Conservation (phyloP, 2,888 invertebrate species). For the Thecocarcelia acutangulata region DNA sequence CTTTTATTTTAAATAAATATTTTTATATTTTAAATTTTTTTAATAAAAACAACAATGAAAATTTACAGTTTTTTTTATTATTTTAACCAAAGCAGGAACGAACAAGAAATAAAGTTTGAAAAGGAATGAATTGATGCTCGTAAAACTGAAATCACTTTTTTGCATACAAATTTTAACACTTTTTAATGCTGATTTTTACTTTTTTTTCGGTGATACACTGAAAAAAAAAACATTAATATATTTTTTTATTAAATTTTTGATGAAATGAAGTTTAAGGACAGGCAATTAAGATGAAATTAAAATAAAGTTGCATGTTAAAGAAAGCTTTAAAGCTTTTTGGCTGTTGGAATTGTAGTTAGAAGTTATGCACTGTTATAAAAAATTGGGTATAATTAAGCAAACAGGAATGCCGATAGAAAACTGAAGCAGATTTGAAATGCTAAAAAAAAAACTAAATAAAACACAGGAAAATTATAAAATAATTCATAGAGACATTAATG, state of each 20-base stretch:
- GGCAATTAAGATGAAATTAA: neutral
- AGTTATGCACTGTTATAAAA: conserved; percentile 42
- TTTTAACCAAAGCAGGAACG: no score
- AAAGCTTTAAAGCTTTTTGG: conserved; percentile 6
- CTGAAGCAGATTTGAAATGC: conserved; percentile 18
- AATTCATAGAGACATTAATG: conserved; percentile 18
- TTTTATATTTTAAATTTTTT: conserved; percentile 6
- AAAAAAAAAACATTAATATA: conserved; percentile 5
- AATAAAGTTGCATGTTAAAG: neutral
- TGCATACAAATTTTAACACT: no score
- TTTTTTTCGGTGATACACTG: neutral
- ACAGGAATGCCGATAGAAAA: conserved; percentile 20
- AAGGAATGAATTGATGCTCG: no score
- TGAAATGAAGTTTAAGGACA: neutral
- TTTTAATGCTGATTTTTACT: no score
- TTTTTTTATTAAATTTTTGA: conserved; percentile 17
- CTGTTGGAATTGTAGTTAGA: conserved; percentile 63
- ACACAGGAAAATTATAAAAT: conserved; percentile 41
- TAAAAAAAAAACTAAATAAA: conserved; percentile 27
- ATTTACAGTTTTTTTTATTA: no score
- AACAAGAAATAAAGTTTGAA: no score
- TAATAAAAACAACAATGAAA: no score
- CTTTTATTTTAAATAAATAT: conserved; percentile 55
- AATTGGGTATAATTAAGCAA: conserved; percentile 28
- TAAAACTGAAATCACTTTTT: no score